Conservation (phyloP, 2,797 vertebrate genomes). For the Catharus ustulatus region DNA sequence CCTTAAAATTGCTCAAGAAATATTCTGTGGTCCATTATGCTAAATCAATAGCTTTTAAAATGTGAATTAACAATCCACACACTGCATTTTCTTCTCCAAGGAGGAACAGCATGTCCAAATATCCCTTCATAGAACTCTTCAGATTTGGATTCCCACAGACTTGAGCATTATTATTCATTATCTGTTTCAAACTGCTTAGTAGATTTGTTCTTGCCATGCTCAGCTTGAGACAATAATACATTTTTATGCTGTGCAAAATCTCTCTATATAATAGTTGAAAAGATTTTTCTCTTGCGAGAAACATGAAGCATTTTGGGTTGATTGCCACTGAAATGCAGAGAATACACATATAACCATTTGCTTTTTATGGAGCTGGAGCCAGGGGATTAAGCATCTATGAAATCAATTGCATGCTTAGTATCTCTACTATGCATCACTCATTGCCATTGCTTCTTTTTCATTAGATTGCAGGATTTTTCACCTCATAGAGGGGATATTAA, state of each 20-base stretch:
- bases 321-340: neutral
- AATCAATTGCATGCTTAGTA: neutral
- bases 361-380: neutral
- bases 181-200: neutral
- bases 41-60: neutral
- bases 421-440: neutral
- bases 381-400: neutral
- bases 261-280: neutral
- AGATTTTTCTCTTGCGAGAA: neutral
- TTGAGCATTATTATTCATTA: neutral
- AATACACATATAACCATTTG: neutral
- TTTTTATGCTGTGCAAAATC: neutral
- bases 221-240: neutral
- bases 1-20: neutral
- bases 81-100: neutral
- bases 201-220: neutral
- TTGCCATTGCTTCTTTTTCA: neutral
- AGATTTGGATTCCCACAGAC: neutral
- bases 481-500: neutral
- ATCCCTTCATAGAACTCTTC: neutral
- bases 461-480: neutral
- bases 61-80: neutral
- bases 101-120: neutral
- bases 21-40: neutral
- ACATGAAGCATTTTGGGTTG: neutral